Base-by-base conservation (phyloP, 2,888 invertebrate species). In the Neoitamus cyanurus region DNA sequence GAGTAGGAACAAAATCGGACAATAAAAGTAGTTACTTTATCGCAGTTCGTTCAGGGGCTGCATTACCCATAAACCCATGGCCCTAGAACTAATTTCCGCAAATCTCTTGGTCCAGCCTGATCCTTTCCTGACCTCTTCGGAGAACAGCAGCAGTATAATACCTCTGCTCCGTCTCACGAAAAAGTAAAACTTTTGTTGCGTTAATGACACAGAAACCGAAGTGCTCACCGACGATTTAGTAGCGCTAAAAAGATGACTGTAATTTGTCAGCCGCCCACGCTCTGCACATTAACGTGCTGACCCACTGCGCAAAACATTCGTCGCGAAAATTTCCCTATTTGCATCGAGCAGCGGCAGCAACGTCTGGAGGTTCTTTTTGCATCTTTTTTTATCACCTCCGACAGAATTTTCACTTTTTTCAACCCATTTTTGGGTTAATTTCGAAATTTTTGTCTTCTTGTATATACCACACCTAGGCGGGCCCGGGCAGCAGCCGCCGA, bases 191-290 rank as follows among this genome's bases (percentile, higher is more conserved):
- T 78, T 58, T 78, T 78, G 78, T 78, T 78, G 46, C 78, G 28
- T 78, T 78, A 78, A 78, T 78, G 78, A 78, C 78, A 46, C 48
- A 78, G 48, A 78, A 78, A 78, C 78, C 48, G 31, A 78, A 58
- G 58, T 58, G 58, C 25, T 58, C 48, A 48, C 78, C 78, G 48
- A 42, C 77, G 25, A 46, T 15, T 48, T 25, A 78, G 48, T 31
- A 78, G 78, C 78, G 25, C 48, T 78, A 30, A 15, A 42, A 83
- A 36, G 83, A 83, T 83, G 34, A 15, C 73, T 30, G 73, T 36
- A 42, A 73, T 70, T 73, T 83, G 83, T 83, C 83, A 83, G 58
- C 37, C 83, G 73, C 83, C 83, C 42, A 34, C 83, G 36, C 72
- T 46, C 3, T 48, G 28, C 48, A 78, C 48, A 28, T 78, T 46